Base-by-base conservation (phyloP, 2,113 vertebrate species). In the Nothocercus nigrocapillus region DNA sequence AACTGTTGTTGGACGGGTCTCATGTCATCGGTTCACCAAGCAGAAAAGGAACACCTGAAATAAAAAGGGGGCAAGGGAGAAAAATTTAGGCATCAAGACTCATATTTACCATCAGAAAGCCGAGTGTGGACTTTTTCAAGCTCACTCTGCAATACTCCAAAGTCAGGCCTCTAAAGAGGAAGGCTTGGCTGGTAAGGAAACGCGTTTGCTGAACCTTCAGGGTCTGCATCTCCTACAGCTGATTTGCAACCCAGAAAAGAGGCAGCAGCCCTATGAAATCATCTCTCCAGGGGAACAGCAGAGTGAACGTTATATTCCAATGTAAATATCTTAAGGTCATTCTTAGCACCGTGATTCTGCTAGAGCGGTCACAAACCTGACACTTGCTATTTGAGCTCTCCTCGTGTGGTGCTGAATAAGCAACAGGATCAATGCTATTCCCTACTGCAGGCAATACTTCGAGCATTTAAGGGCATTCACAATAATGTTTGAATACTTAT, bases 241-340 rank as follows among this genome's bases (percentile, higher is more conserved):
- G 20, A 44, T 90, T 8, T 54, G 32, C 8, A 30, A 51, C 76
- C 11, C 40, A 49, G 8, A 83, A 73, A 51, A 88, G 1, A 45
- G 22, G 25, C 36, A 77, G 24, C 42, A 66, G 14, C 42, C 34
- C n/a, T 13, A 5, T 5, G 9, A 1, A 25, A 90, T 11, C n/a
- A 78, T 1, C 11, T 13, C 38, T 64, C n/a, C 42, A 36, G 3
- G 34, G 36, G 21, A 82, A 25, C 54, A 34, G 22, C 9, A 7
- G 2, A 0, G 1, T 14, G 11, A 9, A 24, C 15, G 5, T 22
- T 42, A 70, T 1, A 54, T 7, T 9, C 45, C 16, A 56, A 2
- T 2, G 15, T 49, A 59, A 0, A 0, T 5, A 73, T 13, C 56
- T 36, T 10, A n/a, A 79, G 5, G 24, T 21, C 32, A 75, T 68